Conservation (phyloP, 2,797 vertebrate species). For the Syngnathus acus region DNA sequence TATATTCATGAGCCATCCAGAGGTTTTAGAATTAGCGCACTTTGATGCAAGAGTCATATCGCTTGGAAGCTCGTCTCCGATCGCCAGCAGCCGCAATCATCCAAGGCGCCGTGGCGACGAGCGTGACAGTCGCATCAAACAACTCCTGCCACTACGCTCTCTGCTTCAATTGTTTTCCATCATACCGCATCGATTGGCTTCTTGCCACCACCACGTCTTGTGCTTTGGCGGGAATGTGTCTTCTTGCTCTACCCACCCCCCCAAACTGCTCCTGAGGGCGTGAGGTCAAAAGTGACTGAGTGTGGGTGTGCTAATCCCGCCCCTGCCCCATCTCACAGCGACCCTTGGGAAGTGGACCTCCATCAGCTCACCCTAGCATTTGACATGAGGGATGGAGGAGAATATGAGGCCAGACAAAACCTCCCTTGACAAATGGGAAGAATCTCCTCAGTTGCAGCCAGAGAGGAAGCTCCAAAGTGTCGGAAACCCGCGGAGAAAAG, state of each 20-base stretch:
- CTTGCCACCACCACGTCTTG: constrained; percentile 6
- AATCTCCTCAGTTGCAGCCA: constrained; percentile 36
- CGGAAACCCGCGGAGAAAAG: constrained; percentile 30
- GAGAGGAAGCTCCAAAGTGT: constrained; percentile 15
- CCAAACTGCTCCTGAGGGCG: constrained; percentile 20
- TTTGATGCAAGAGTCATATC: constrained; percentile 1
- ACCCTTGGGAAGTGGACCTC: constrained; percentile 35
- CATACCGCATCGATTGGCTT: constrained; percentile 30
- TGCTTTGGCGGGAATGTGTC: constrained; percentile 29
- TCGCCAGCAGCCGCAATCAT: constrained; percentile 15
- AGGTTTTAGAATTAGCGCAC: neutral
- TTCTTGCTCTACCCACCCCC: constrained; percentile 14
- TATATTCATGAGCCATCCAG: neutral
- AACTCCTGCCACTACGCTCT: constrained; percentile 22
- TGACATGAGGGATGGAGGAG: constrained; percentile 43
- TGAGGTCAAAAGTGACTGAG: constrained; percentile 43
- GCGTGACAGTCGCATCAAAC: constrained; percentile 24
- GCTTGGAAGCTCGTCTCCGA: constrained; percentile 11
- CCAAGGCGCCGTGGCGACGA: constrained; percentile 1
- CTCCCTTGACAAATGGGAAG: constrained; percentile 34
- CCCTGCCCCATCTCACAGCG: constrained; percentile 16
- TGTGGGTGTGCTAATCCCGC: constrained; percentile 50
- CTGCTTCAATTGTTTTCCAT: constrained; percentile 39
- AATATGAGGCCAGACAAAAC: constrained; percentile 34
- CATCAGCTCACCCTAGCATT: constrained; percentile 42